A percentile compares a stretch with the other conserved stretches of the same genome.
These are phyloP conservation scores for Nasonia giraulti DNA, from an alignment of 1,140 invertebrate genomes.

Conservation along the genomic window DNA sequence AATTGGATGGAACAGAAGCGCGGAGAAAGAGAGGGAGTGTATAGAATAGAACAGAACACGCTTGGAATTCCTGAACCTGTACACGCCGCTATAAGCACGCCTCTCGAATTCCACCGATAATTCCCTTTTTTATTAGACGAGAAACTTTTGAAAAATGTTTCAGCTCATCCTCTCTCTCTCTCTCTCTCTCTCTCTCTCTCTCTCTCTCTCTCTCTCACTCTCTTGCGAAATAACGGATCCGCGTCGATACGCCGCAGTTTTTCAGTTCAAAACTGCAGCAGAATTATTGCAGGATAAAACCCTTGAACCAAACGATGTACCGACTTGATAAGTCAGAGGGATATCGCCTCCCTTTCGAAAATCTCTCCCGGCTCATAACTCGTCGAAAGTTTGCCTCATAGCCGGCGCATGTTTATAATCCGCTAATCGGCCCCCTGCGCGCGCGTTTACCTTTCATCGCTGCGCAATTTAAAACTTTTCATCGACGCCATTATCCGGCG, in stretches of 20 bases:
- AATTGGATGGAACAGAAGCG: slow-evolving; percentile 3
- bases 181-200: too few relatives aligned
- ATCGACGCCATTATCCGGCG: slow-evolving; percentile 53
- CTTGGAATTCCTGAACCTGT: slow-evolving; percentile 13
- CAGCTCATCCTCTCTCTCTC: background rate
- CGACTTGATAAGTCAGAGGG: too few relatives aligned
- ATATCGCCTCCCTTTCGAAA: background rate
- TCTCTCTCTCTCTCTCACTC: background rate
- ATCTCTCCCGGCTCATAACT: slow-evolving; percentile 52
- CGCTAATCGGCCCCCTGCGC: slow-evolving; percentile 65
- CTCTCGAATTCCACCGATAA: slow-evolving; percentile 13
- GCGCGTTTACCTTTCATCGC: slow-evolving; percentile 56
- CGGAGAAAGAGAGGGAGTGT: too few relatives aligned
- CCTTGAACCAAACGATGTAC: background rate
- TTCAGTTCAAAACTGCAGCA: too few relatives aligned
- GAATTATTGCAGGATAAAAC: too few relatives aligned
- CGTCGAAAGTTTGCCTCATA: slow-evolving; percentile 55
- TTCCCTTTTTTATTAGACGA: slow-evolving; percentile 7
- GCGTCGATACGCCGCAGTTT: too few relatives aligned
- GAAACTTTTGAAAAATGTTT: background rate
- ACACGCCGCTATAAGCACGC: background rate
- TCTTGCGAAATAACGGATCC: background rate
- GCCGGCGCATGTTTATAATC: slow-evolving; percentile 71
- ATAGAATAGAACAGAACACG: background rate
- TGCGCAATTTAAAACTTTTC: slow-evolving; percentile 73